Base-by-base conservation (phyloP, 2,888 invertebrate species). In the Cyrtodaria siliqua region DNA sequence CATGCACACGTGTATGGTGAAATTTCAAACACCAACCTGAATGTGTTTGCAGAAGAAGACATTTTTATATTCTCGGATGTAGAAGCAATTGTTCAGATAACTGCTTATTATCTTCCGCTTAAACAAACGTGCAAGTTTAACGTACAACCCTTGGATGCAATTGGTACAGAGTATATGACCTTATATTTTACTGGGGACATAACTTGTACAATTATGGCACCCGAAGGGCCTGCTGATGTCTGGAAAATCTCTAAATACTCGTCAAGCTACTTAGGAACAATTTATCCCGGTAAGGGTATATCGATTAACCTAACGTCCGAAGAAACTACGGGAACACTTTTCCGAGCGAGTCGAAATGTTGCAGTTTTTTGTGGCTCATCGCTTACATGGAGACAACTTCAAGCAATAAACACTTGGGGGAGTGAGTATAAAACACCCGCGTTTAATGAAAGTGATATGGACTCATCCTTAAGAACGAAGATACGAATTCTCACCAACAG, bases 121-220 rank as follows among this genome's bases (percentile, higher is more conserved):
- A 33, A 33, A 4, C 33, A 33, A 8, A 33, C 33, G 33, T 33
- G 33, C 12, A 33, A 27, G 2, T 60, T 26, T 49, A 2, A 33
- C 12, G 47, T 60, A 6, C 67, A 67, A 16, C 73, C 73, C 0
- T 6, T 67, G 14, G 73, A 73, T 27, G 61, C 56, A 3, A 38
- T 67, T 33, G 73, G 73, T 8, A 57, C 49, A 0, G 73, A 73
- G 47, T 73, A 67, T 26, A 67, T 73, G 67, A 62, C 73, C 2
- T 49, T 67, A 9, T 49, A 44, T 3, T 67, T 73, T n/a, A 40
- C 24, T 18, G 33, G 0, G 12, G 12, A 40, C 47, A 38, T 47
- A 1, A 49, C 29, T 14, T 60, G 60, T 49, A 24, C 44, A 20
- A 47, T 60, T 12, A 14, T 60, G 18, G 20, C 49, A 1, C 44